Conservation (phyloP, 2,113 vertebrate species). For the Leptocoma aspasia region DNA sequence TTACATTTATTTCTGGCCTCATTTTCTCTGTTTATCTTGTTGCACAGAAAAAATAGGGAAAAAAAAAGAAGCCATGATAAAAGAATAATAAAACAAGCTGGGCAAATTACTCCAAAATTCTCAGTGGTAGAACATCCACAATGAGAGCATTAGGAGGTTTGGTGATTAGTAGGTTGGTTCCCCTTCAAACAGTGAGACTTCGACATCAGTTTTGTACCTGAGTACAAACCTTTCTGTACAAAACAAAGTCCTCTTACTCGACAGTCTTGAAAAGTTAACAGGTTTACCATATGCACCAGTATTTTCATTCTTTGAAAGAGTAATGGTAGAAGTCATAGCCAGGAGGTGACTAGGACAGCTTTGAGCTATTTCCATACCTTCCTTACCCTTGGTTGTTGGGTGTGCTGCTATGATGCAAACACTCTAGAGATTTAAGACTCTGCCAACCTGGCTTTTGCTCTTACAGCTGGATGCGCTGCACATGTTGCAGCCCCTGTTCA, state of each 20-base stretch:
- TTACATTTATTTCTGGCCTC: neutral
- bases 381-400: neutral
- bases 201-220: rapidly evolving
- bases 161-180: neutral
- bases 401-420: neutral
- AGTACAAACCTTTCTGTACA: neutral
- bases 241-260: neutral
- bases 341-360: neutral
- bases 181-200: neutral
- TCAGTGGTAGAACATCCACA: neutral
- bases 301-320: neutral
- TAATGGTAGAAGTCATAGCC: neutral
- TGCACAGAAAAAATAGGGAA: neutral
- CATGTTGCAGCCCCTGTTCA: neutral
- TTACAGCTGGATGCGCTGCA: neutral
- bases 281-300: neutral
- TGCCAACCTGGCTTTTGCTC: neutral
- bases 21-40: neutral
- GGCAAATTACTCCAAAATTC: neutral
- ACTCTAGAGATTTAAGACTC: neutral
- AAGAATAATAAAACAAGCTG: neutral
- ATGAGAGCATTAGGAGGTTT: neutral
- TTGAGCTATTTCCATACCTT: neutral
- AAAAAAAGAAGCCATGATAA: neutral
- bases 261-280: neutral